Base-by-base conservation (phyloP, 2,797 vertebrate species). In the Accipiter badius region DNA sequence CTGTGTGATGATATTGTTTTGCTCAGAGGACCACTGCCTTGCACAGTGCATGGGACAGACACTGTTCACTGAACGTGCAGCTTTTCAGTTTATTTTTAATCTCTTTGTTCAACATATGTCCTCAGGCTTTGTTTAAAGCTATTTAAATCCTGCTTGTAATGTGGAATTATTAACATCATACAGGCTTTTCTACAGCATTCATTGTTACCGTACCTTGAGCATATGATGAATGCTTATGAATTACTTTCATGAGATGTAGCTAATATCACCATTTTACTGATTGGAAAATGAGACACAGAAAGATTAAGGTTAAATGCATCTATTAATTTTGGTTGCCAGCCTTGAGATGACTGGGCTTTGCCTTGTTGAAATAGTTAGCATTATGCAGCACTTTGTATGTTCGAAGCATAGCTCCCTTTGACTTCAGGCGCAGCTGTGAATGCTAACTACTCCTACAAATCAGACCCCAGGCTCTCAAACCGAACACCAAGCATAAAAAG, bases 111-210 rank as follows among this genome's bases (percentile, higher is more conserved):
- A 71, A 46, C 69, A n/a, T 80, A 89, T 46, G 57, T 71, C 67
- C 87, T 82, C 35, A 1, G 78, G 67, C 61, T 92, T 95, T 91
- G 42, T 79, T 88, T 95, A 86, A 93, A 94, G 54, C 91, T 90
- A 44, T 79, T 83, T 83, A 87, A 88, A 88, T 83, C 79, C 89
- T 91, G 28, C 61, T 65, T 91, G 50, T 78, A 89, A 28, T 37
- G 63, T 33, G 59, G 62, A 70, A 82, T 90, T 93, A 84, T 13
- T 90, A 82, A 70, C 33, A 4, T 62, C 13, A 3, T 40, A 55
- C n/a, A 62, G 42, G 57, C 29, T 87, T 95, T 91, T 81, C 72
- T 89, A 50, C 57, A 61, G 39, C 42, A 20, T 71, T 87, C 35
- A 3, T 42, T 78, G 46, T 54, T 83, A 72, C 46, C 44, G 28